Percentiles rank a stretch among this genome's conserved stretches.
phyloP scores from a whole-genome alignment of 2,888 invertebrate species.

The Megamerina dolium region DNA sequence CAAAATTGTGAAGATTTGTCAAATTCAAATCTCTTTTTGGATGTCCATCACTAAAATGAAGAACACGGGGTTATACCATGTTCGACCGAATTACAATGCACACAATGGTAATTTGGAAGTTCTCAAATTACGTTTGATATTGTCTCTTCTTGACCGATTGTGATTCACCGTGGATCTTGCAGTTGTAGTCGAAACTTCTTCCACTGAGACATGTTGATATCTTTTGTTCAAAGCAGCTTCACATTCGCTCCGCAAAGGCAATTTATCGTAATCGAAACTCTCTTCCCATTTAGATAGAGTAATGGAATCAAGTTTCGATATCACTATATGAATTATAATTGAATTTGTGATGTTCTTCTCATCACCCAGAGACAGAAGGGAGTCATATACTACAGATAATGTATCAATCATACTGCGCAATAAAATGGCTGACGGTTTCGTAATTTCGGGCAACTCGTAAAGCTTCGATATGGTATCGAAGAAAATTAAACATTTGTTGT shows the following conservation, averaged over 20 bases:
- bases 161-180: too few relatives aligned
- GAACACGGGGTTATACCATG: too few relatives aligned
- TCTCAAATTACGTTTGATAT: too few relatives aligned
- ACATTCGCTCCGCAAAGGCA: conserved; percentile 15
- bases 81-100: too few relatives aligned
- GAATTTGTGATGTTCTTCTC: conserved; percentile 18
- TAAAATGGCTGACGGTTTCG: conserved; percentile 16
- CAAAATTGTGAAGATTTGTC: conserved; percentile 6
- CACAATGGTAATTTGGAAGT: too few relatives aligned
- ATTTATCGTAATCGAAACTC: conserved; percentile 11
- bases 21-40: too few relatives aligned
- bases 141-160: too few relatives aligned
- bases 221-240: conserved; percentile 14
- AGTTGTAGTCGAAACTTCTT: too few relatives aligned
- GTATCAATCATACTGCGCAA: conserved; percentile 19
- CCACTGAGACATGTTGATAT: conserved; percentile 7
- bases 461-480: conserved; percentile 17
- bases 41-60: too few relatives aligned
- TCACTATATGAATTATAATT: conserved; percentile 18
- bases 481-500: conserved; percentile 20
- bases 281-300: conserved; percentile 14
- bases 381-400: too few relatives aligned
- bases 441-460: conserved; percentile 18
- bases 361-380: too few relatives aligned
- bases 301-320: conserved; percentile 14